phyloP scores from a whole-genome alignment of 1,140 invertebrate genomes.

The Pogonomyrmex californicus region DNA sequence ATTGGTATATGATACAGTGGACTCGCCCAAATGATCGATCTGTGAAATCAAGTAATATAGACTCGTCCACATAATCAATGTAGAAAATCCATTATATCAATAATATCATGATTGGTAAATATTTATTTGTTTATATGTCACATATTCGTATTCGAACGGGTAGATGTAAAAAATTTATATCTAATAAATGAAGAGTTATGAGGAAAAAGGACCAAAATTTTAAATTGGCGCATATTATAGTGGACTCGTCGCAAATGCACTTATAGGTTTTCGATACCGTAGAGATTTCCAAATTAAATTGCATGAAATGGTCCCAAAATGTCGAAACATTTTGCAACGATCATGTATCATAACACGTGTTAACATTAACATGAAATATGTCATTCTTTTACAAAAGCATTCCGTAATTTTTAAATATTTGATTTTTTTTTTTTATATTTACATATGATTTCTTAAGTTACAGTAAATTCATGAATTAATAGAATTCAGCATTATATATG shows the following conservation, averaged over 20 bases:
- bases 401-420: neutral
- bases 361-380: neutral
- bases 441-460: neutral
- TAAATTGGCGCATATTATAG: neutral
- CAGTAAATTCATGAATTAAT: neutral
- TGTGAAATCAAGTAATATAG: neutral
- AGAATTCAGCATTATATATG: neutral
- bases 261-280: neutral
- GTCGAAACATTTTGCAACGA: neutral
- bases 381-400: neutral
- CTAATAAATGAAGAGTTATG: neutral
- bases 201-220: neutral
- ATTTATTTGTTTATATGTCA: neutral
- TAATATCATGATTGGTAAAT: neutral
- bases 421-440: no score
- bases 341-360: neutral
- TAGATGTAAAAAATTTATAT: neutral
- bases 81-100: neutral
- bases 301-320: neutral
- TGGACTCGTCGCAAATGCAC: neutral
- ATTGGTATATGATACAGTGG: neutral
- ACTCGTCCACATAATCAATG: neutral
- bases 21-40: neutral
- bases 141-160: neutral
- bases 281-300: conserved; percentile 15